phyloP scores from a whole-genome alignment of 92 coral and sea anemone genomes.

The Palythoa caribaeorum region DNA sequence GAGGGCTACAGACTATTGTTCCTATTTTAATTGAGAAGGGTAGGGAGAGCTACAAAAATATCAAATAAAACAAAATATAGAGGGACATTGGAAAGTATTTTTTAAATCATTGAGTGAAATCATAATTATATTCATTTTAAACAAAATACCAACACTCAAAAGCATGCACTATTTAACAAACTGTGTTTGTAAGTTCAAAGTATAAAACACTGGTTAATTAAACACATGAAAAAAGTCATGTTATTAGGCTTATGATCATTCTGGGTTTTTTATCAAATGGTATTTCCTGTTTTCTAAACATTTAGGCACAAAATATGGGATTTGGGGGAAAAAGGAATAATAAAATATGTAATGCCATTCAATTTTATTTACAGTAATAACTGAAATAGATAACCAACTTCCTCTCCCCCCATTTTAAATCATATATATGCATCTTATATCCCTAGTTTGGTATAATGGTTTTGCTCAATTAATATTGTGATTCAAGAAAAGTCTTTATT shows the following conservation, averaged over 20 bases:
- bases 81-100: slow-evolving; percentile 1
- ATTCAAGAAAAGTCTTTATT: neutral
- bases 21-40: slow-evolving; percentile 7
- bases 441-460: neutral
- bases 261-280: neutral
- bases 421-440: neutral
- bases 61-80: neutral
- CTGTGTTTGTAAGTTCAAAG: slow-evolving; percentile 11
- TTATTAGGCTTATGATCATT: slow-evolving; percentile 13
- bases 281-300: slow-evolving; percentile 1
- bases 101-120: slow-evolving; percentile 9
- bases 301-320: neutral
- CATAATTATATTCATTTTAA: neutral
- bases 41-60: slow-evolving; percentile 8
- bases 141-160: neutral
- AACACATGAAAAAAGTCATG: slow-evolving; percentile 3
- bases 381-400: neutral
- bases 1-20: neutral
- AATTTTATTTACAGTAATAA: neutral
- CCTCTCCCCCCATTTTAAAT: too few species aligned
- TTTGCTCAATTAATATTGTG: neutral
- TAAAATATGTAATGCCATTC: neutral
- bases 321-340: neutral
- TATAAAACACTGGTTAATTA: slow-evolving; percentile 8
- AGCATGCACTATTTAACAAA: neutral